Base-by-base conservation (phyloP, 2,113 vertebrate species). In the Siphamia tubifer region DNA sequence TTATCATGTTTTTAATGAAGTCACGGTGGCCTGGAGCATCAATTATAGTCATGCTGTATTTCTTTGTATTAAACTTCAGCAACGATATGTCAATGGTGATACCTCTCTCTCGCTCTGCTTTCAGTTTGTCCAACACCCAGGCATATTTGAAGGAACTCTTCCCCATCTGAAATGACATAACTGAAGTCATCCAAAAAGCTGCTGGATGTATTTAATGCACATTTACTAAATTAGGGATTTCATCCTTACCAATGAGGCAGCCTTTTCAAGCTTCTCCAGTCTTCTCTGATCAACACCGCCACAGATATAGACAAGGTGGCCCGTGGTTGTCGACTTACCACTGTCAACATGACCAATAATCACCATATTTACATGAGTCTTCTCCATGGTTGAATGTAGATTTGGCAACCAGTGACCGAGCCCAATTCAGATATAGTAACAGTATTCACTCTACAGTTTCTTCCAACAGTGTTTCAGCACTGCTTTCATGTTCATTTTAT, bases 1-100 rank as follows among this genome's bases (percentile, higher is more conserved):
- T 94, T n/a, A 94, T 92, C 94, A 94, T 94, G 77, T 94, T 94
- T 23, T 94, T 94, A 11, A 94, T 94, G 68, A 94, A 94, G 62
- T 94, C 94, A 2, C 94, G 89, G 56, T 94, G 93, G 0, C 94
- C 94, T 0, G 94, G 94, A 2, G 93, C 94, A 16, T 95, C 94
- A 32, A 94, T 94, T 27, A 95, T 90, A 1, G 94, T 95, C 66
- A 94, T 91, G 1, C 73, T 82, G 68, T 81, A 94, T 54, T 89
- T 93, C 17, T 93, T 90, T 0, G 93, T 94, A 73, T 81, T 89
- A 10, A 94, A 94, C 11, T 93, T 93, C 43, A 94, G 74, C 20
- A 95, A 77, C 0, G 94, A 93, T 1, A 94, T 92, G 11, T 94
- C 94, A 0, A 94, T 94, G 6, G 92, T 94, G 23, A 95, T 93